These are phyloP conservation scores for Grammomys surdaster DNA, from an alignment of 2,113 vertebrate species.

Conservation along the genomic window DNA sequence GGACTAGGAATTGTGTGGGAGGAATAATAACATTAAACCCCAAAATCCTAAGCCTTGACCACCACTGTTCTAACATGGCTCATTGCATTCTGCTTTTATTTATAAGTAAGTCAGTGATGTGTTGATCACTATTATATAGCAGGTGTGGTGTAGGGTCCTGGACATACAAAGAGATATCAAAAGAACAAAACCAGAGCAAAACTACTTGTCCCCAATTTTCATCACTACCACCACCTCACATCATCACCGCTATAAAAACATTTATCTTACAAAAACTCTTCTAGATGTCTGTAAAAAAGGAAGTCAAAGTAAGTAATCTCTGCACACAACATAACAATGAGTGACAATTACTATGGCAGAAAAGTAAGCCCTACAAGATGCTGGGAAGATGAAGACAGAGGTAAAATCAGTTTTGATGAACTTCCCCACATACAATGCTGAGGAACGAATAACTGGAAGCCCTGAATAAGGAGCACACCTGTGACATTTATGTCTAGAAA, in stretches of 20 bases:
- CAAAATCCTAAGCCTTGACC: not conserved
- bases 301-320: not conserved
- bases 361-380: not conserved
- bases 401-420: not conserved
- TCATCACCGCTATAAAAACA: not conserved
- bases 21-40: not conserved
- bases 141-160: not conserved
- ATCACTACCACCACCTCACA: not conserved
- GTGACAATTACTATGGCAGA: not conserved
- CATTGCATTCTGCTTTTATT: conserved; percentile 12
- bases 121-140: not conserved
- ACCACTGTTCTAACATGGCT: not conserved
- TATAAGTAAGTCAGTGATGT: not conserved
- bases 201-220: not conserved
- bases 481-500: not conserved
- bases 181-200: not conserved
- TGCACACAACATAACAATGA: not conserved
- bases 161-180: not conserved
- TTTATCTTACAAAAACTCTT: not conserved
- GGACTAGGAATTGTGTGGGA: not conserved
- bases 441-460: not conserved
- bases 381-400: not conserved
- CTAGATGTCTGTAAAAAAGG: not conserved
- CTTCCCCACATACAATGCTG: not conserved
- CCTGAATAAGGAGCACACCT: not conserved